Evolutionary conservation across 1,140 invertebrate genomes (phyloP).

Genomic region (Nymphalis io): DNA sequence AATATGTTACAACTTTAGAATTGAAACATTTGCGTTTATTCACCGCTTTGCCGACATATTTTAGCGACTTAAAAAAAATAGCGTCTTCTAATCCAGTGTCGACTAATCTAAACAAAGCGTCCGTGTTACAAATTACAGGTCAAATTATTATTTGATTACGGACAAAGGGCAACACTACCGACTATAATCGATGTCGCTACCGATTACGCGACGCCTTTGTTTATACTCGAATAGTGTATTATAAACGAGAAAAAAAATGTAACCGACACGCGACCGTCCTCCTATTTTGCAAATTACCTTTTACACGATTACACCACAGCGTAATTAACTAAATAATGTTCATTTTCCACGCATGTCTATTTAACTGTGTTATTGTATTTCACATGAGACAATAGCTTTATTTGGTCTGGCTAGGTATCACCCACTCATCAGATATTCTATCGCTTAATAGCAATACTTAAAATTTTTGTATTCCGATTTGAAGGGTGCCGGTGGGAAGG

Average conservation of each 20-base stretch:
- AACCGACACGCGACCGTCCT: constrained; percentile 13
- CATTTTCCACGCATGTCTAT: too few relatives aligned
- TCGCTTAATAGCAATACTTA: too few relatives aligned
- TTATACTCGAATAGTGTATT: constrained; percentile 13
- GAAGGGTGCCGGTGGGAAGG: too few relatives aligned
- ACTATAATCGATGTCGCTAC: constrained; percentile 7
- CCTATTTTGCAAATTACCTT: not conserved
- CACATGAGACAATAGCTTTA: too few relatives aligned
- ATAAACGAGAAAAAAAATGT: constrained; percentile 20
- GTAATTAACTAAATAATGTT: not conserved
- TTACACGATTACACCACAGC: not conserved
- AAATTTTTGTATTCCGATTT: too few relatives aligned
- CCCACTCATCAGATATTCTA: too few relatives aligned
- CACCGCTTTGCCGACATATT: too few relatives aligned
- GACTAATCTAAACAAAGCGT: not conserved
- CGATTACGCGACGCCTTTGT: not conserved
- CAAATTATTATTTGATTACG: constrained; percentile 9
- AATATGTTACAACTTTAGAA: too few relatives aligned
- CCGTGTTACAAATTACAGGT: constrained; percentile 5
- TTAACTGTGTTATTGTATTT: too few relatives aligned
- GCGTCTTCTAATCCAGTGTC: not conserved
- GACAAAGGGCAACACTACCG: not conserved
- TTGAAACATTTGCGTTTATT: too few relatives aligned
- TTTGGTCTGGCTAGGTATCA: too few relatives aligned
- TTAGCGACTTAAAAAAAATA: not conserved